These are phyloP conservation scores for Rhagium mordax DNA, from an alignment of 2,888 invertebrate genomes.

Conservation along the genomic window DNA sequence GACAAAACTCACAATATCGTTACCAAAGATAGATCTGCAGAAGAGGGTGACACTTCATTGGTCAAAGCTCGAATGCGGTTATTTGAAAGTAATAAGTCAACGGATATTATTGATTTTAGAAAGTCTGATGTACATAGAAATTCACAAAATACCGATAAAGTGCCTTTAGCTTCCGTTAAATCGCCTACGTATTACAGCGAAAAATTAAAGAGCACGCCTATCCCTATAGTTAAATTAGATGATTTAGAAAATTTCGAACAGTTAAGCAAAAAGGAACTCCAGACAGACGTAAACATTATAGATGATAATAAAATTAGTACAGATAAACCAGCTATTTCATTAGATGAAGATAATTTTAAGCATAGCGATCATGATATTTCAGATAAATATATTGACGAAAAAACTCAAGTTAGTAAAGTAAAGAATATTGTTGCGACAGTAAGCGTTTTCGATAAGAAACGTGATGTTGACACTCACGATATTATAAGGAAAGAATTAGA, in stretches of 20 bases:
- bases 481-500: neutral
- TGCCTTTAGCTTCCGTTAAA: slow-evolving; percentile 44
- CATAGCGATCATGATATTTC: slow-evolving; percentile 26
- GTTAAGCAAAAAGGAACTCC: slow-evolving; percentile 32
- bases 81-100: slow-evolving; percentile 62
- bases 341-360: slow-evolving; percentile 19
- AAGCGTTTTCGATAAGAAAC: neutral
- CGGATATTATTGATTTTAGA: slow-evolving; percentile 33
- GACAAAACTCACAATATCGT: slow-evolving; percentile 62
- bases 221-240: slow-evolving; percentile 42
- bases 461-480: neutral
- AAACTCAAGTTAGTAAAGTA: neutral
- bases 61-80: slow-evolving; percentile 68
- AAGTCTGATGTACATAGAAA: slow-evolving; percentile 56
- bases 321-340: slow-evolving; percentile 10
- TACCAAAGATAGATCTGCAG: slow-evolving; percentile 67
- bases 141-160: slow-evolving; percentile 43
- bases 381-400: slow-evolving; percentile 17
- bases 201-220: slow-evolving; percentile 7
- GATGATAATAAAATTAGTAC: slow-evolving; percentile 24
- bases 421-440: neutral
- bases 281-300: slow-evolving; percentile 18
- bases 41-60: slow-evolving; percentile 60
- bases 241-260: slow-evolving; percentile 51
- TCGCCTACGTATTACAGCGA: slow-evolving; percentile 43